Conservation (phyloP, 2,113 vertebrate species). For the Cepphus grylle region DNA sequence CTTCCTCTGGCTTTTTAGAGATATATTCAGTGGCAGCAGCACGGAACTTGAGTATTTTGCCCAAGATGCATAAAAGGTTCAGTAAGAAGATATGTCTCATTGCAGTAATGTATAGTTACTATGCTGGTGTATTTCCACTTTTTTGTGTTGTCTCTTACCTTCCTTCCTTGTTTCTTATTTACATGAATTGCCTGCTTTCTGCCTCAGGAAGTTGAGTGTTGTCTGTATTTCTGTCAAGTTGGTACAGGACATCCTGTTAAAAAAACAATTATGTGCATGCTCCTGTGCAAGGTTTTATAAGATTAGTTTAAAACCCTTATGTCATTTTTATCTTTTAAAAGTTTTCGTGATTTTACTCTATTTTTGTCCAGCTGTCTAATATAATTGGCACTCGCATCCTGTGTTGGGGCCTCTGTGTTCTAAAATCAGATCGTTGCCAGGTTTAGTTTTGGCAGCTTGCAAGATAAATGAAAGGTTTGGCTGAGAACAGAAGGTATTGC, state of each 20-base stretch:
- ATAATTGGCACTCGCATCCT: conserved; percentile 14
- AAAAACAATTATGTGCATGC: neutral
- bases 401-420: neutral
- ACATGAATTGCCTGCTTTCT: neutral
- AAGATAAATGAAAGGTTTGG: conserved; percentile 47
- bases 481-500: conserved; percentile 4
- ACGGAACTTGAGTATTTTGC: neutral
- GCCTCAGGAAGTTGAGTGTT: neutral
- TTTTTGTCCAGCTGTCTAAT: conserved; percentile 34
- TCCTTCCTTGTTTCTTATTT: neutral
- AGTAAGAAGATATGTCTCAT: neutral
- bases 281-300: neutral
- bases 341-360: neutral
- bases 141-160: neutral
- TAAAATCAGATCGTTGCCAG: conserved; percentile 37
- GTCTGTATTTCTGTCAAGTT: neutral
- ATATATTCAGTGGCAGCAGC: neutral
- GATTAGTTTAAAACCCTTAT: neutral
- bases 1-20: neutral
- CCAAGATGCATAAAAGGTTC: neutral
- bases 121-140: neutral
- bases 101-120: neutral
- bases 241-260: neutral
- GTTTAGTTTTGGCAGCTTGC: conserved; percentile 36
- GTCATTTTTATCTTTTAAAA: neutral